A percentile compares a stretch with the other conserved stretches of the same genome.
These are phyloP conservation scores for Bothrops jararaca DNA, from an alignment of 2,113 vertebrate species.

Conservation along the genomic window DNA sequence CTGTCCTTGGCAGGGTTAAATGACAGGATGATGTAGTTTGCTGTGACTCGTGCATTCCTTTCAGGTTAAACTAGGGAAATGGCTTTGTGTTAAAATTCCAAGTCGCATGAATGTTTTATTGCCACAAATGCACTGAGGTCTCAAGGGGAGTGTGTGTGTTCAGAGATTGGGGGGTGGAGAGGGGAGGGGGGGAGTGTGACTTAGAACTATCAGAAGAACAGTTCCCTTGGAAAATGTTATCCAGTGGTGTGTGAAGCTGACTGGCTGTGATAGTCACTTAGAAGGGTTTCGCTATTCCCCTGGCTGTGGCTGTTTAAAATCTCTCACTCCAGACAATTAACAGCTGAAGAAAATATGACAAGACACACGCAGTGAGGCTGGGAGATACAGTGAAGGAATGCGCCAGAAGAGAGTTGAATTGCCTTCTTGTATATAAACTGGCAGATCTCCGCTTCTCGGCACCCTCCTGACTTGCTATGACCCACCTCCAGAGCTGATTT, in stretches of 20 bases:
- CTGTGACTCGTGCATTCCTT: constrained; percentile 87
- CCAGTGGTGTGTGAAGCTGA: constrained; percentile 76
- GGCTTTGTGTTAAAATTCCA: constrained; percentile 87
- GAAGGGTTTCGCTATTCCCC: constrained; percentile 85
- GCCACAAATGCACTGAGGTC: constrained; percentile 78
- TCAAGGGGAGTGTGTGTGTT: constrained; percentile 65
- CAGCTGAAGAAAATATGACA: constrained; percentile 88
- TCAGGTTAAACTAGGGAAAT: constrained; percentile 86
- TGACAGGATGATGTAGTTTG: constrained; percentile 83
- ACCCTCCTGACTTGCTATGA: constrained; percentile 23
- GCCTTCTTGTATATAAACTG: constrained; percentile 68
- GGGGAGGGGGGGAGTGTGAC: constrained; percentile 60
- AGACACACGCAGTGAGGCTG: constrained; percentile 76
- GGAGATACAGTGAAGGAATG: constrained; percentile 76
- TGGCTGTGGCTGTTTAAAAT: constrained; percentile 81
- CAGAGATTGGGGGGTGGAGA: background rate
- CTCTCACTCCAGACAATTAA: constrained; percentile 83
- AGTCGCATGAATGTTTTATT: constrained; percentile 89
- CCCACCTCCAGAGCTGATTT: constrained; percentile 39
- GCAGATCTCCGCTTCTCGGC: constrained; percentile 45
- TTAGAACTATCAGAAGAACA: constrained; percentile 76
- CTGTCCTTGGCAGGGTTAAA: constrained; percentile 81
- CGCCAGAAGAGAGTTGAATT: constrained; percentile 64
- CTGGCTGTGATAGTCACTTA: constrained; percentile 87
- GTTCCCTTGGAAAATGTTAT: constrained; percentile 80